Conservation (phyloP, 2,888 invertebrate species). For the Eulithis testata region DNA sequence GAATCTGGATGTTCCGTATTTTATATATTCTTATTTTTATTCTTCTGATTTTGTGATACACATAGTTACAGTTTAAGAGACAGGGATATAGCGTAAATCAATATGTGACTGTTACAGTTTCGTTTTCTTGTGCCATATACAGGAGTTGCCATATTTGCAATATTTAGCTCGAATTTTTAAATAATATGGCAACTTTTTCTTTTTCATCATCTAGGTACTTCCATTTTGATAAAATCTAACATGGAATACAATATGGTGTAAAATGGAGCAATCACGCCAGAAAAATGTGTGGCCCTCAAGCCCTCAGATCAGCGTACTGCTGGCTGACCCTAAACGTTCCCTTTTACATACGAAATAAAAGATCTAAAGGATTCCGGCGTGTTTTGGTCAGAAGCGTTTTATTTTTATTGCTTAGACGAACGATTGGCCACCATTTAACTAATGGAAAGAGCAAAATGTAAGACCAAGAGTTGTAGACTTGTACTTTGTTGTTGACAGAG, state of each 20-base stretch:
- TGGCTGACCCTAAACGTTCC: slow-evolving; percentile 10
- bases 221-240: not conserved
- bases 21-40: too few species aligned
- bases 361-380: slow-evolving; percentile 17
- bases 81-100: too few species aligned
- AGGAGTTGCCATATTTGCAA: too few species aligned
- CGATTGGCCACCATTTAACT: slow-evolving; percentile 26
- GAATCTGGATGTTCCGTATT: too few species aligned
- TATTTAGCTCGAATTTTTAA: too few species aligned
- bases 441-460: slow-evolving; percentile 24
- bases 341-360: slow-evolving; percentile 20
- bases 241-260: not conserved
- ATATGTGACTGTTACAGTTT: too few species aligned
- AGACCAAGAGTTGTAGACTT: not conserved
- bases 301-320: not conserved
- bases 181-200: too few species aligned
- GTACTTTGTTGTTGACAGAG: not conserved
- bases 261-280: not conserved
- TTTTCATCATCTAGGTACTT: too few species aligned
- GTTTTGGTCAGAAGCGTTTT: slow-evolving; percentile 15
- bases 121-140: too few species aligned
- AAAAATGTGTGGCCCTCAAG: not conserved
- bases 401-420: slow-evolving; percentile 29
- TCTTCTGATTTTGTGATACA: too few species aligned
- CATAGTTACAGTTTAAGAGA: too few species aligned